Conservation (phyloP, 1,140 invertebrate species). For the Drosophila teissieri region DNA sequence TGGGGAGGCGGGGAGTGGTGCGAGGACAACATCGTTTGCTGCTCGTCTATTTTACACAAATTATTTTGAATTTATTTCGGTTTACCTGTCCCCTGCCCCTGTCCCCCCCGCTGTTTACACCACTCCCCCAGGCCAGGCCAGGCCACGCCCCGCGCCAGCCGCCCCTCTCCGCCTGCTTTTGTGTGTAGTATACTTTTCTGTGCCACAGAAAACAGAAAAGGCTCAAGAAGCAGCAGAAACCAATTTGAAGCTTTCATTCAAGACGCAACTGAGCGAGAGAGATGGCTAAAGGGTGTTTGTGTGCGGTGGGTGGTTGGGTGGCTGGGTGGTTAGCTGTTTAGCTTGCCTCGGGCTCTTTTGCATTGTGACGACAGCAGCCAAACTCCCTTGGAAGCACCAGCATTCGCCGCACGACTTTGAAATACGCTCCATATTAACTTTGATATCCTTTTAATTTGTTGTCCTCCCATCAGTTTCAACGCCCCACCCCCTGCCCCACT, state of each 20-base stretch:
- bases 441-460: conserved; percentile 73
- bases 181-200: conserved; percentile 75
- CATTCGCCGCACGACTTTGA: conserved; percentile 61
- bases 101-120: background rate
- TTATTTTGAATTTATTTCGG: conserved; percentile 81
- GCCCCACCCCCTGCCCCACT: too few relatives aligned
- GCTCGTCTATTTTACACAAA: conserved; percentile 79
- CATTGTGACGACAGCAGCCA: conserved; percentile 64
- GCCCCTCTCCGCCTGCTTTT: conserved; percentile 15
- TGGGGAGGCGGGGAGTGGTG: background rate
- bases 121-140: background rate
- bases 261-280: conserved; percentile 53
- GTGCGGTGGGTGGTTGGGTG: conserved; percentile 1
- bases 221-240: conserved; percentile 65
- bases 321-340: background rate
- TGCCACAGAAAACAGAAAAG: conserved; percentile 34
- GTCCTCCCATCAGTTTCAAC: background rate
- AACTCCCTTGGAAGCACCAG: background rate
- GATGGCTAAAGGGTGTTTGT: conserved; percentile 39
- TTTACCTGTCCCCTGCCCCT: conserved; percentile 67
- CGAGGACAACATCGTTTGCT: conserved; percentile 36
- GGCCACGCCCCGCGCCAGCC: background rate
- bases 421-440: conserved; percentile 79
- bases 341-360: conserved; percentile 46
- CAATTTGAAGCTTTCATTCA: conserved; percentile 79